phyloP scores from a whole-genome alignment of 2,797 vertebrate genomes.

The Falco novaeseelandiae region DNA sequence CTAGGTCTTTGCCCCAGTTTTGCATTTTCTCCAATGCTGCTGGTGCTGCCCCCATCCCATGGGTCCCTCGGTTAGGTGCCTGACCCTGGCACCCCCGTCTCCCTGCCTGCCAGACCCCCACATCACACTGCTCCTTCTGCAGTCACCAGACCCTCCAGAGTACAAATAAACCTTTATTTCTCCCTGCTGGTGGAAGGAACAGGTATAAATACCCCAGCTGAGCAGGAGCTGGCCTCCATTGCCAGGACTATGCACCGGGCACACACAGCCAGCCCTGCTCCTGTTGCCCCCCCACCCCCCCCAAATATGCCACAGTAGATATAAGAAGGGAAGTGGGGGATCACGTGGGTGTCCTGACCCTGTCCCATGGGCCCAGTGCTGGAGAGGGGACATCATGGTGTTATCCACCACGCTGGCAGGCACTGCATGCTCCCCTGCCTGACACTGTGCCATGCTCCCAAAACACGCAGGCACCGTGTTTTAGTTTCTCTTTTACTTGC shows the following conservation, averaged over 20 bases:
- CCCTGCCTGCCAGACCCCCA: accelerated
- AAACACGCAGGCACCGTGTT: accelerated
- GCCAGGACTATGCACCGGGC: accelerated
- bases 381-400: neutral
- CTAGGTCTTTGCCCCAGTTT: neutral
- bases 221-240: neutral
- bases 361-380: neutral
- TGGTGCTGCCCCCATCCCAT: accelerated
- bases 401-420: neutral
- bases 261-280: neutral
- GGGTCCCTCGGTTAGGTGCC: neutral
- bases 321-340: neutral
- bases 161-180: constrained; percentile 69
- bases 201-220: neutral
- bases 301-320: neutral
- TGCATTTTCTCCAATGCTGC: neutral
- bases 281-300: neutral
- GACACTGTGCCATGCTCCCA: accelerated
- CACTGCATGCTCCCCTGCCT: neutral
- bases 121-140: accelerated
- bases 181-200: neutral
- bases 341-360: neutral
- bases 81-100: accelerated
- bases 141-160: neutral
- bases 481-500: neutral